Conservation (phyloP, 2,113 vertebrate species). For the Phalacrocorax aristotelis region DNA sequence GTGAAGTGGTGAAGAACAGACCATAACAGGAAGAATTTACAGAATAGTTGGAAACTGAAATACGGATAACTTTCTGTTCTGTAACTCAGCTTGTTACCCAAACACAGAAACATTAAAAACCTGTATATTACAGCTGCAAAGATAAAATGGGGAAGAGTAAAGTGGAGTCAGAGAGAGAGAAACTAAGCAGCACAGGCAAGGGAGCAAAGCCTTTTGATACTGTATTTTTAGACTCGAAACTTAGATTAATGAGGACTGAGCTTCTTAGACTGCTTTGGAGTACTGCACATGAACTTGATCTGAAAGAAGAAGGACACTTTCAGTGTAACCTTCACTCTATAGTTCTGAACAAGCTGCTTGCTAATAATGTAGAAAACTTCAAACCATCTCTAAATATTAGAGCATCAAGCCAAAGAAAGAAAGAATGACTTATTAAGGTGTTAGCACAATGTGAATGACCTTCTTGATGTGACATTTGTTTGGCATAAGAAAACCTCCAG, state of each 20-base stretch:
- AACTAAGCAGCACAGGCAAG: neutral
- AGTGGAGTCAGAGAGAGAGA: neutral
- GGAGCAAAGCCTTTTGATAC: slow-evolving; percentile 34
- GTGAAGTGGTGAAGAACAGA: neutral
- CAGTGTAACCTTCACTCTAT: slow-evolving; percentile 33
- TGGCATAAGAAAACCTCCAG: slow-evolving; percentile 7
- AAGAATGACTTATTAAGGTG: slow-evolving; percentile 41
- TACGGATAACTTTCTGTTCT: neutral
- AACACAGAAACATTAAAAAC: neutral
- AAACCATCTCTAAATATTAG: slow-evolving; percentile 31
- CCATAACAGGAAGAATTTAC: neutral
- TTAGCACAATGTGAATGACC: slow-evolving; percentile 33
- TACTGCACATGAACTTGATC: slow-evolving; percentile 1
- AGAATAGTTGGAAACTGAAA: neutral
- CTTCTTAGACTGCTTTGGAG: slow-evolving; percentile 10
- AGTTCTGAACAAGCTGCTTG: slow-evolving; percentile 30
- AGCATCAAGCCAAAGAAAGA: neutral
- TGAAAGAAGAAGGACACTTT: slow-evolving; percentile 29
- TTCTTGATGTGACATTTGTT: slow-evolving; percentile 1
- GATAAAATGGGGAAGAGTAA: neutral
- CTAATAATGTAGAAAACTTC: neutral
- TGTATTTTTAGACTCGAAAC: neutral
- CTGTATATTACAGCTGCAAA: neutral
- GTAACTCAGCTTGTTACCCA: neutral
- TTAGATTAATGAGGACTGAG: slow-evolving; percentile 5